These are phyloP conservation scores for Crotalus helleri DNA, from an alignment of 2,113 vertebrate species.

Conservation along the genomic window DNA sequence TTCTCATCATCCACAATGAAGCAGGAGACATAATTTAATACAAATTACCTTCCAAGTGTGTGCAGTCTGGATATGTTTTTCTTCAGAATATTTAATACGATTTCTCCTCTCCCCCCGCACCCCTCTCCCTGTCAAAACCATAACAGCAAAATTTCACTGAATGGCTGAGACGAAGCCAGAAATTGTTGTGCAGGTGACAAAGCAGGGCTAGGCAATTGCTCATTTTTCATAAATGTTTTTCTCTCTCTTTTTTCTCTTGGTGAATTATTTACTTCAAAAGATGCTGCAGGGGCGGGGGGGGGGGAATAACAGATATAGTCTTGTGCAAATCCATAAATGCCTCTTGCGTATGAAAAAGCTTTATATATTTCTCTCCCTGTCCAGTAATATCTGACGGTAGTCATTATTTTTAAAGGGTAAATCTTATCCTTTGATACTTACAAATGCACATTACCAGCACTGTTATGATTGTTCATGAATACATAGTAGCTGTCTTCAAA, in stretches of 20 bases:
- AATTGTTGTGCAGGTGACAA: conserved; percentile 34
- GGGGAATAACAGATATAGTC: background rate
- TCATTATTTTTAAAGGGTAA: conserved; percentile 32
- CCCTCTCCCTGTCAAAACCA: conserved; percentile 28
- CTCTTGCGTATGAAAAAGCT: conserved; percentile 15
- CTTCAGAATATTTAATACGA: conserved; percentile 43
- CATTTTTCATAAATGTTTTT: background rate
- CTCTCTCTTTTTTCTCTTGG: background rate
- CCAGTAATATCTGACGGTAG: conserved; percentile 10
- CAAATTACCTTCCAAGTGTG: conserved; percentile 57
- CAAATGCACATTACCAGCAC: background rate
- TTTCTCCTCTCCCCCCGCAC: conserved; percentile 34
- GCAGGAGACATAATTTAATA: conserved; percentile 44
- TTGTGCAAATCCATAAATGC: conserved; percentile 21
- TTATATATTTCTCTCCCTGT: conserved; percentile 15
- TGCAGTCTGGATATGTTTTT: conserved; percentile 25
- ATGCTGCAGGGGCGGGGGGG: background rate
- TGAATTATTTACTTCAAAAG: conserved; percentile 8
- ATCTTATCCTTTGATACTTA: background rate
- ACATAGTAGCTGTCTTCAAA: conserved; percentile 25
- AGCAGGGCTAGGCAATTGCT: conserved; percentile 6
- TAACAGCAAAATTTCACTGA: conserved; percentile 37
- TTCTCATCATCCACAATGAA: conserved; percentile 28
- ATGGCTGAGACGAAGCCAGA: conserved; percentile 23
- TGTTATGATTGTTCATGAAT: conserved; percentile 31